phyloP scores from a whole-genome alignment of 2,113 vertebrate genomes.

The Ancistrus triradiatus region DNA sequence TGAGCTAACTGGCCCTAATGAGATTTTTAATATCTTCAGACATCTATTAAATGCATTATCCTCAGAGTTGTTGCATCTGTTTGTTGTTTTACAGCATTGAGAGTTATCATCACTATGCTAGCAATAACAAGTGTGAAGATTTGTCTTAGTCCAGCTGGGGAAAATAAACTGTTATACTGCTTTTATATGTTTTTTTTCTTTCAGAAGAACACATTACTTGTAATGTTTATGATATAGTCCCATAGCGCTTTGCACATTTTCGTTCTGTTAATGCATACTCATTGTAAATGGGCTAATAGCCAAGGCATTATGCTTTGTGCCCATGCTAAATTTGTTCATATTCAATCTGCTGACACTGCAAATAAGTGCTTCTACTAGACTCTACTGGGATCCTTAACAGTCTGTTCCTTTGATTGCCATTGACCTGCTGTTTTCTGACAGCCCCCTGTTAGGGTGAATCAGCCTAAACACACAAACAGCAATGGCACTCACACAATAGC shows the following conservation, averaged over 20 bases:
- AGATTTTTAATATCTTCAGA: conserved; percentile 9
- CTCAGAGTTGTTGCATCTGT: conserved; percentile 20
- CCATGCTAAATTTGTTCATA: not conserved
- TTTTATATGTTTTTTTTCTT: too few relatives aligned
- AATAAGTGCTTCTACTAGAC: not conserved
- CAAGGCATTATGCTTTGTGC: too few relatives aligned
- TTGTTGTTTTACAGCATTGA: conserved; percentile 8
- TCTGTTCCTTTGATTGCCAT: conserved; percentile 27
- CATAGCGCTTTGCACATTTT: too few relatives aligned
- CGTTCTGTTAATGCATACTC: too few relatives aligned
- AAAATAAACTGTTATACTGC: too few relatives aligned
- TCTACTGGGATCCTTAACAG: conserved; percentile 10
- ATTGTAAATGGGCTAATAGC: too few relatives aligned
- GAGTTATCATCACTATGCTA: too few relatives aligned
- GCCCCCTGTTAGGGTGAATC: conserved; percentile 34
- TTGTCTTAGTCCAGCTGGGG: too few relatives aligned
- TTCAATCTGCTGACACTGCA: not conserved
- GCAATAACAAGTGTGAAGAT: too few relatives aligned
- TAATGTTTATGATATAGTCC: too few relatives aligned
- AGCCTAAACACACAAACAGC: conserved; percentile 48
- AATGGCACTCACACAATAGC: conserved; percentile 27
- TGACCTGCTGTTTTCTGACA: conserved; percentile 33
- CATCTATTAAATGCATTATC: conserved; percentile 14
- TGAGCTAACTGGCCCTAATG: conserved; percentile 8
- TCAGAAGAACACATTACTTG: too few relatives aligned